Base-by-base conservation (phyloP, 2,888 invertebrate species). In the Diaperis boleti region DNA sequence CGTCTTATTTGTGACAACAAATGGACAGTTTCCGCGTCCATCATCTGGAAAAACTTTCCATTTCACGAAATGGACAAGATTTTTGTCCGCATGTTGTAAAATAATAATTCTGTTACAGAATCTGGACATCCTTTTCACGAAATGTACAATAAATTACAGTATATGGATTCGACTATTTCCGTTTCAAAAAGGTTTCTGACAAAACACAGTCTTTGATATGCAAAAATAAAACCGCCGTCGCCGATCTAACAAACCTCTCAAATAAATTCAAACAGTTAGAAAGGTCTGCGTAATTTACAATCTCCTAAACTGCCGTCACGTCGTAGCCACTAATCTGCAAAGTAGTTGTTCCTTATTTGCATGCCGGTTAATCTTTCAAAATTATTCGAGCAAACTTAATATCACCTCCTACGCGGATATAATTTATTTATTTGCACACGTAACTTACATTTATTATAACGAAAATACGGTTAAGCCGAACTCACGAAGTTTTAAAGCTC, bases 361-460 rank as follows among this genome's bases (percentile, higher is more conserved):
- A 52, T 39, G 26, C 22, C 14, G 13, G 22, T 52, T 52, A 37
- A 52, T 52, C 52, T 37, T 52, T 39, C 37, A 39, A 39, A 39
- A 39, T 52, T 52, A 52, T 52, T 26, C 52, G 26, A 37, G 52
- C 39, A 37, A 52, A 52, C 52, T 52, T 52, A 52, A 52, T 37
- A 52, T 52, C 37, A 37, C 35, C 26, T 52, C 22, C 52, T 52
- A 15, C 37, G 37, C 37, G 37, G 13, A 22, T 22, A 22, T 37
- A 52, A 52, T 52, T 50, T 52, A 52, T 52, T 52, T 52, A 52
- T 52, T 52, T 52, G 37, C 52, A 52, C 52, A 52, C 52, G 52
- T 52, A 52, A 26, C 52, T 39, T 35, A 15, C 52, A 50, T 50
- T 50, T 50, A 50, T 50, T 35, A 50, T 35, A 50, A 50, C 49